phyloP scores from a whole-genome alignment of 53 echinoderm and acorn worm genomes.

The Echinometra lucunter region DNA sequence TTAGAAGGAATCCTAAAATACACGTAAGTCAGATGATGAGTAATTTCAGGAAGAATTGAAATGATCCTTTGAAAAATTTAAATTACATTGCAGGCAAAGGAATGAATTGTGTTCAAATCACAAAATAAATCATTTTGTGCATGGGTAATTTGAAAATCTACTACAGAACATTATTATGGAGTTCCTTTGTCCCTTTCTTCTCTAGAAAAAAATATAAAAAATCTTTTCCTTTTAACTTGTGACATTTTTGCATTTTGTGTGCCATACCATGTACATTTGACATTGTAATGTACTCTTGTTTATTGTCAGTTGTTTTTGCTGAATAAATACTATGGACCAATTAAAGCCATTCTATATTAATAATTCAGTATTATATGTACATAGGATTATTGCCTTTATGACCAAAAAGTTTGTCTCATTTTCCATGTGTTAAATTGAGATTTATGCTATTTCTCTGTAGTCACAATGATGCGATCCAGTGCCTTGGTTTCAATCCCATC shows the following conservation, averaged over 20 bases:
- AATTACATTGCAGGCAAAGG: neutral
- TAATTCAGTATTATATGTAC: neutral
- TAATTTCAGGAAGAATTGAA: neutral
- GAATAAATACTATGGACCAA: too few relatives aligned
- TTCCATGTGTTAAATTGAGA: neutral
- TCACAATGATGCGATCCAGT: conserved; percentile 98
- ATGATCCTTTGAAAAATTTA: neutral
- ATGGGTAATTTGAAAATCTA: too few relatives aligned
- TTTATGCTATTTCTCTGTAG: conserved; percentile 63
- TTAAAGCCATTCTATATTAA: too few relatives aligned
- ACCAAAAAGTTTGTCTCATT: neutral
- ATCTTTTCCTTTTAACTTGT: too few relatives aligned
- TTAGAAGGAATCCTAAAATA: conserved; percentile 99
- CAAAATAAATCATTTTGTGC: too few relatives aligned
- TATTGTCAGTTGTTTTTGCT: too few relatives aligned
- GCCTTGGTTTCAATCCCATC: conserved; percentile 93
- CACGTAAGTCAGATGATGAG: conserved; percentile 78
- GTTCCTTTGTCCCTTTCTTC: too few relatives aligned
- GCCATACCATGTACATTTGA: too few relatives aligned
- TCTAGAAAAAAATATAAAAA: too few relatives aligned
- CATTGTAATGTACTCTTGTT: too few relatives aligned
- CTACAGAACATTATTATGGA: too few relatives aligned
- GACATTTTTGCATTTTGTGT: too few relatives aligned
- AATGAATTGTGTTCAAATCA: neutral
- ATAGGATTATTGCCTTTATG: neutral